phyloP scores from a whole-genome alignment of 2,888 invertebrate genomes.

The Pristionchus japonicus region DNA sequence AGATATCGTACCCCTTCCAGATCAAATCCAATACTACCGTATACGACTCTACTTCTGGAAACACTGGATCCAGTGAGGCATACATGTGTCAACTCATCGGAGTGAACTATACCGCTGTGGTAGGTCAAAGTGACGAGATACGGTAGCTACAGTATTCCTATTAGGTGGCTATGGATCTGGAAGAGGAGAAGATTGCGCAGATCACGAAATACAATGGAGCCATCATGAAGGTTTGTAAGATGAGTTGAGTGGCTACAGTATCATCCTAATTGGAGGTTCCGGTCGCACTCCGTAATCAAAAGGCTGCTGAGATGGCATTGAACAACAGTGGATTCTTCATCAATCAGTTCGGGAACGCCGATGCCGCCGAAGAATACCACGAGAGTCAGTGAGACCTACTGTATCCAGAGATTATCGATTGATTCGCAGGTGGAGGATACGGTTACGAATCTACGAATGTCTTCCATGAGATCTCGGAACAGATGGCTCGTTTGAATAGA shows the following conservation, averaged over 20 bases:
- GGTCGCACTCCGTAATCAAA: conserved; percentile 48
- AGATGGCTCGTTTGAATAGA: conserved; percentile 53
- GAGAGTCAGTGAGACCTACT: conserved; percentile 53
- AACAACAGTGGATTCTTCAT: conserved; percentile 64
- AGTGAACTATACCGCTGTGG: conserved; percentile 65
- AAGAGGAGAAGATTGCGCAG: conserved; percentile 63
- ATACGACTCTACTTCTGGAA: conserved; percentile 70
- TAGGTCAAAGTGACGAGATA: conserved; percentile 46
- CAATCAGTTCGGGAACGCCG: conserved; percentile 70
- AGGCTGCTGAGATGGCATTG: conserved; percentile 57
- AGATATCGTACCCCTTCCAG: conserved; percentile 49
- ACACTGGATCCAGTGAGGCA: conserved; percentile 71
- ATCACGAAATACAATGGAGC: conserved; percentile 63
- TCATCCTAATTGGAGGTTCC: conserved; percentile 48
- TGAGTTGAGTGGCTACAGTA: too few relatives aligned
- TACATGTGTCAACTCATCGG: conserved; percentile 66
- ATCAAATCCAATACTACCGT: conserved; percentile 60
- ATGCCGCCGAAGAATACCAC: conserved; percentile 68
- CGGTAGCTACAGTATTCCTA: neutral
- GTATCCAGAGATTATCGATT: neutral
- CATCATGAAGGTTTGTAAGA: conserved; percentile 58
- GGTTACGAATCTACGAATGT: conserved; percentile 65
- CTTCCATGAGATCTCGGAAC: conserved; percentile 65
- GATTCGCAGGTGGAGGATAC: conserved; percentile 57
- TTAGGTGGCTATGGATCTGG: conserved; percentile 63